These are phyloP conservation scores for Ophthalmolycus amberensis DNA, from an alignment of 2,113 vertebrate genomes.

Conservation along the genomic window DNA sequence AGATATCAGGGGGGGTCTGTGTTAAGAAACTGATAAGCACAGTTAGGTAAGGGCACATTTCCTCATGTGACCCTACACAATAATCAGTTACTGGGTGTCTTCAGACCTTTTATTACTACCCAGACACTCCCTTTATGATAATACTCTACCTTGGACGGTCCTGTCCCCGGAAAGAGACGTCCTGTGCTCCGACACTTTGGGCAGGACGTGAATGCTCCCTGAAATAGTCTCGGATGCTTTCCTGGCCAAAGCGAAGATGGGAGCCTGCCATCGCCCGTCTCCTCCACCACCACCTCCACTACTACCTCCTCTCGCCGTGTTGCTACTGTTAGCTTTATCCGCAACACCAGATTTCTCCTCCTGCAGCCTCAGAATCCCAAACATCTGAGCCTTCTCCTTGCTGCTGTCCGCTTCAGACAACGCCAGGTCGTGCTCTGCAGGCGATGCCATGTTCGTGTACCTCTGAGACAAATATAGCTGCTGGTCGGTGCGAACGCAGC, in stretches of 20 bases:
- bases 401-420: conserved; percentile 81
- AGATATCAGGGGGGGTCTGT: not conserved
- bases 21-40: not conserved
- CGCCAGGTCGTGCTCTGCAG: conserved; percentile 83
- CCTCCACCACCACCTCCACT: conserved; percentile 42
- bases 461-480: not conserved
- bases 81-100: not conserved
- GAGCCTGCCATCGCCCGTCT: conserved; percentile 87
- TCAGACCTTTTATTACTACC: conserved; percentile 1
- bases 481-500: not conserved
- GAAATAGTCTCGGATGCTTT: conserved; percentile 87
- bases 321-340: conserved; percentile 69
- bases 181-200: conserved; percentile 83
- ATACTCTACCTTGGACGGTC: conserved; percentile 80
- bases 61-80: not conserved
- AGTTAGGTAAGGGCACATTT: not conserved
- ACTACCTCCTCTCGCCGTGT: conserved; percentile 59
- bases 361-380: conserved; percentile 84
- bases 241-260: conserved; percentile 86
- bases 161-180: conserved; percentile 81
- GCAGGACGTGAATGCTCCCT: conserved; percentile 85
- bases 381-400: conserved; percentile 82
- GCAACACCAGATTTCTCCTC: conserved; percentile 77
- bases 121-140: not conserved
- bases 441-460: conserved; percentile 80